A percentile compares a stretch with the other conserved stretches of the same genome.
These are phyloP conservation scores for Scaeva pyrastri DNA, from an alignment of 2,888 invertebrate species.

Conservation along the genomic window DNA sequence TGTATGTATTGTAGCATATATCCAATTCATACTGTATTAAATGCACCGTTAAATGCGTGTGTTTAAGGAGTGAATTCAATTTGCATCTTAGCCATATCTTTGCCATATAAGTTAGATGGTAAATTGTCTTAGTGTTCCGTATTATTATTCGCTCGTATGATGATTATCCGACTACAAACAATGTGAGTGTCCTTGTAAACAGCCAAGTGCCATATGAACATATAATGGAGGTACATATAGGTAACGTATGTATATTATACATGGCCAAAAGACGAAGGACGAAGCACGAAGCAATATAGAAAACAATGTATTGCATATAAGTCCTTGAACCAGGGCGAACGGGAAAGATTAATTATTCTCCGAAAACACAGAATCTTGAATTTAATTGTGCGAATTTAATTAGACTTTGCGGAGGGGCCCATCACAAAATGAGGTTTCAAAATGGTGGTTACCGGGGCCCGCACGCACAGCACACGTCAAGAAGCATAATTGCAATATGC, in stretches of 20 bases:
- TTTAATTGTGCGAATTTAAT: constrained; percentile 69
- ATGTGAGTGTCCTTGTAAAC: not conserved
- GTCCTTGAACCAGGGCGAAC: constrained; percentile 8
- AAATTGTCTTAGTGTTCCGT: constrained; percentile 23
- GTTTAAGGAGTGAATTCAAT: constrained; percentile 37
- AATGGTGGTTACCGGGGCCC: not conserved
- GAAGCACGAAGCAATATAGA: not conserved
- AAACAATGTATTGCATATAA: not conserved
- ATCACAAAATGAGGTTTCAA: not conserved
- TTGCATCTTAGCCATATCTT: constrained; percentile 40
- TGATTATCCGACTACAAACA: constrained; percentile 50
- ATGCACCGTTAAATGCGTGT: constrained; percentile 18
- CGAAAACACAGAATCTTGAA: constrained; percentile 39
- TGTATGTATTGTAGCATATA: not conserved
- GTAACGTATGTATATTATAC: too few species aligned
- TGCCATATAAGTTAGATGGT: constrained; percentile 1
- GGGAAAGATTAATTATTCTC: constrained; percentile 39
- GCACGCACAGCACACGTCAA: not conserved
- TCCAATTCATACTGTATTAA: constrained; percentile 28
- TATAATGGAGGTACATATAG: too few species aligned
- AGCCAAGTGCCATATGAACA: too few species aligned
- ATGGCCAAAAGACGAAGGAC: not conserved
- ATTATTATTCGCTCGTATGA: constrained; percentile 43
- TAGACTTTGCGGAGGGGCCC: constrained; percentile 32
- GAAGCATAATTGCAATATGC: constrained; percentile 25